Evolutionary conservation across 1,140 invertebrate species (phyloP).

Genomic region (Atta texana): DNA sequence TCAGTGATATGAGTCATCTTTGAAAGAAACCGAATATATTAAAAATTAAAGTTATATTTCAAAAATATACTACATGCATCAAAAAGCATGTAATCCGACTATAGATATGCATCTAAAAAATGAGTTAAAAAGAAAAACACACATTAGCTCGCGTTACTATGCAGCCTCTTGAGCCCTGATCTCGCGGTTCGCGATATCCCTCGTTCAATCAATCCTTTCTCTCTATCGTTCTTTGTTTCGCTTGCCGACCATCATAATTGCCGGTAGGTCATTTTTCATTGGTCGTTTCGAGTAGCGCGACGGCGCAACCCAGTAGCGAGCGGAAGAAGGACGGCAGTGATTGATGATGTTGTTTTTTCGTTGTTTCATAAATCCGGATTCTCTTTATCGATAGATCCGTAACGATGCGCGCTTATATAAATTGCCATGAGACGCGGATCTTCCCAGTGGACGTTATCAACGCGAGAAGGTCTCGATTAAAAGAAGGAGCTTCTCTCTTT

Average conservation of each 20-base stretch:
- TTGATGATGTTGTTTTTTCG: constrained; percentile 82
- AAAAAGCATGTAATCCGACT: too few species aligned
- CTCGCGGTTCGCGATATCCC: constrained; percentile 44
- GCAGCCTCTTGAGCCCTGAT: constrained; percentile 32
- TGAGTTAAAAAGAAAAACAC: constrained; percentile 10
- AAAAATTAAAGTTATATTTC: too few species aligned
- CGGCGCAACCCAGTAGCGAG: constrained; percentile 64
- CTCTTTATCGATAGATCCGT: constrained; percentile 78
- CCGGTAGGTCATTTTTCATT: constrained; percentile 80
- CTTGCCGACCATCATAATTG: constrained; percentile 78
- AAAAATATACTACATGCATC: too few species aligned
- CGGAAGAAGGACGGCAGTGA: constrained; percentile 76
- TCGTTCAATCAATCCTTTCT: constrained; percentile 56
- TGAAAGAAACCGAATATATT: too few species aligned
- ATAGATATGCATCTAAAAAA: neutral
- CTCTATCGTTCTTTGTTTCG: constrained; percentile 67
- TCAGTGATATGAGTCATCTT: too few species aligned
- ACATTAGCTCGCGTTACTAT: constrained; percentile 20
- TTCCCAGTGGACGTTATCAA: constrained; percentile 53
- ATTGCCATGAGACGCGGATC: constrained; percentile 23
- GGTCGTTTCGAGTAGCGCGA: constrained; percentile 73
- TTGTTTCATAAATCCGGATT: constrained; percentile 80
- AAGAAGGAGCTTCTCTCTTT: constrained; percentile 20
- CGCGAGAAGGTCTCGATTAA: constrained; percentile 46
- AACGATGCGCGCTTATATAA: constrained; percentile 66